Evolutionary conservation across 2,113 vertebrate species (phyloP), one percentile per base, ranked within the genome.

Genomic region (Pseudorectes ferrugineus): DNA sequence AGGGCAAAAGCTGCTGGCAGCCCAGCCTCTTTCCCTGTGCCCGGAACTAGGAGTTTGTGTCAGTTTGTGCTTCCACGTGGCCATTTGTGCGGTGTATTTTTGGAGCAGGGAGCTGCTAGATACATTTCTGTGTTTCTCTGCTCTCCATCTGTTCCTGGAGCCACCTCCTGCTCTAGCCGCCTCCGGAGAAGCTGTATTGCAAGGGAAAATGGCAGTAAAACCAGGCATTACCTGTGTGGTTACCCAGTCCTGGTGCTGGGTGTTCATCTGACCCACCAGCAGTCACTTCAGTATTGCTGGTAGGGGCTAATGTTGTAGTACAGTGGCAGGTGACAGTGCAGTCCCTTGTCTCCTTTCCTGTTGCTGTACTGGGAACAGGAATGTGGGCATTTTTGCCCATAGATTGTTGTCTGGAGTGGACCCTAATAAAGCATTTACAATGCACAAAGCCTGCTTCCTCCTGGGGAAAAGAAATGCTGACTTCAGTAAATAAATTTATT

Each of bases 111-210:
- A 86, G 61, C 57, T 89, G 76, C 58, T 74, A 87, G 84, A 54
- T 85, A 5, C 4, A 8, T 81, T 76, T 73, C 55, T 92, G 55
- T 62, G 16, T 73, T 87, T 62, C 59, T 81, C 26, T 72, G 73
- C n/a, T 95, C 57, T 62, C 88, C 74, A 79, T 94, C 85, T 96
- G 85, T 91, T 94, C n/a, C 70, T 2, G 28, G 28, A 79, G 65
- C 68, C 3, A 20, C 76, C 76, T 84, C 67, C 63, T 76, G 58
- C 65, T 91, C 31, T 25, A 2, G 36, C 43, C 79, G 68, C 68
- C 61, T 86, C 2, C 0, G 43, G 46, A 92, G 38, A 54, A 54
- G 61, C 35, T 67, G 29, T 7, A 15, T 29, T 1, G 3, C n/a
- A 18, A 33, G 26, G 48, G 61, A 29, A 49, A 28, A 58, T 12